phyloP scores from a whole-genome alignment of 2,797 vertebrate species.

The Oreochromis grahami region DNA sequence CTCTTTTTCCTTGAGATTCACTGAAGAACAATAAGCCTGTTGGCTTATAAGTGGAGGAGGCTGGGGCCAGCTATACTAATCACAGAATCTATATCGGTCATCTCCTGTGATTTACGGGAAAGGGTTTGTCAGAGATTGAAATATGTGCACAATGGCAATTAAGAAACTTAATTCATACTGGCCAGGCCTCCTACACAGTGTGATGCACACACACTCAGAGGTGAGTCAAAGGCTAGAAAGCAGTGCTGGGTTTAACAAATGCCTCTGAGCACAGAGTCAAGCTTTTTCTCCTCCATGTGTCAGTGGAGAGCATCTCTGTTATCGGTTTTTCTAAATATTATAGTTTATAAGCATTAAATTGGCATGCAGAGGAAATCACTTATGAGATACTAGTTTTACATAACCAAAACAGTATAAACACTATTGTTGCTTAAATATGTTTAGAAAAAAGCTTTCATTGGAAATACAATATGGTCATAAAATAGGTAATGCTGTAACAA shows the following conservation, averaged over 20 bases:
- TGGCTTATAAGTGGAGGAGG: not conserved
- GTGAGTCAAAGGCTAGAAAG: not conserved
- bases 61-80: not conserved
- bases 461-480: not conserved
- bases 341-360: not conserved
- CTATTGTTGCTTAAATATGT: not conserved
- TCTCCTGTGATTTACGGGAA: not conserved
- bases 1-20: not conserved
- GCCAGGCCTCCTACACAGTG: not conserved
- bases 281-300: not conserved
- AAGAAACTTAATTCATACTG: not conserved
- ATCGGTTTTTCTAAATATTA: not conserved
- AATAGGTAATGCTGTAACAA: not conserved
- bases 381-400: not conserved
- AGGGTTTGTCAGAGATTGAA: not conserved
- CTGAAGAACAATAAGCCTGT: not conserved
- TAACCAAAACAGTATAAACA: not conserved
- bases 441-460: rapidly evolving
- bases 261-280: not conserved
- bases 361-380: not conserved
- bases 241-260: not conserved
- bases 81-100: not conserved
- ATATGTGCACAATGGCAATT: not conserved
- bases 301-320: rapidly evolving
- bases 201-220: not conserved